Base-by-base conservation (phyloP, 2,888 invertebrate species). In the Erebia aethiops region DNA sequence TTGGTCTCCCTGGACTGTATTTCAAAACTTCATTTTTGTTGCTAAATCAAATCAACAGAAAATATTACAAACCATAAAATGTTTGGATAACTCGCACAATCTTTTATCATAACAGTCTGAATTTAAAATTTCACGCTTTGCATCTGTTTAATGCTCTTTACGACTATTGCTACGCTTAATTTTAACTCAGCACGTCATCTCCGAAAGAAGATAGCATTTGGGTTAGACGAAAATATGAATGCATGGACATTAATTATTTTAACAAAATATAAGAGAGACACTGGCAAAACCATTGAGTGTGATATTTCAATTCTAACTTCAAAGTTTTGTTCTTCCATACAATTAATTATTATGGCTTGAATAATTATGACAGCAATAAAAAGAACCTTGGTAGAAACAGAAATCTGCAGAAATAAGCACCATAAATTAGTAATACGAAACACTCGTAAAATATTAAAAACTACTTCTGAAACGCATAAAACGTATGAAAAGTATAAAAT, bases 151-250 rank as follows among this genome's bases (percentile, higher is more conserved):
- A 46, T 56, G 21, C 67, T 58, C 35, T 67, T 67, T 67, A 67
- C 67, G 67, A 49, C 57, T 67, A 67, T 67, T 57, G 46, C 67
- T 67, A n/a, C 46, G 56, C 56, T 7, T n/a, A 56, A 21, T 56
- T 66, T 66, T 46, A 57, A 21, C 56, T 52, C 43, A 14, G 18
- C 57, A 46, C 66, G 56, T 66, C 66, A 67, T 58, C 26, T 51
- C 67, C 35, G 57, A 26, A 35, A 58, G 16, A 49, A 67, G 26
- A 46, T 66, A 67, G 46, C n/a, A 46, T 66, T 9, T 54, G 13
- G 46, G 18, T 16, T 54, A 66, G 43, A 8, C 16, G 56, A 7
- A 64, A 18, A 26, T 64, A 52, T 64, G 16, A 49, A 49, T 18
- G 49, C 21, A 14, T 21, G 10, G 49, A 57, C 13, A 1, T 21